Conservation (phyloP, 2,797 vertebrate genomes). For the Anabacerthia variegaticeps region DNA sequence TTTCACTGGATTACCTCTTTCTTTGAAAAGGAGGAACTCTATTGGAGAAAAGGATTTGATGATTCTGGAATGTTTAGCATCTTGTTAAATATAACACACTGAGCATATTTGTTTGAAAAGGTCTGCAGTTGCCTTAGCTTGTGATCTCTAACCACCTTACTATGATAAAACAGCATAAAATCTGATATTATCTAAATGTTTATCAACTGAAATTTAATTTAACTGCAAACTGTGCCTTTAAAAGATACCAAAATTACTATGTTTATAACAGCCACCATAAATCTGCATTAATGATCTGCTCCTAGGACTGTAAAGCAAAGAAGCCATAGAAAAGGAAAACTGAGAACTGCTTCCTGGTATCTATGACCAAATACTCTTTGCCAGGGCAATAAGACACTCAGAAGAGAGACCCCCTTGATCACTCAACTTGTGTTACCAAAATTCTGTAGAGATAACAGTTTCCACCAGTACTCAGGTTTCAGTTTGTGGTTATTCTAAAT, state of each 20-base stretch:
- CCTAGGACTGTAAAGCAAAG: background rate
- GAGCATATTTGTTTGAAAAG: background rate
- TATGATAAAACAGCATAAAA: background rate
- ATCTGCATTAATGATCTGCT: background rate
- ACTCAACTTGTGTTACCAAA: background rate
- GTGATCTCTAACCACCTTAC: background rate
- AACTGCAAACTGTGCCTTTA: background rate
- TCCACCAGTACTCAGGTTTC: conserved; percentile 3
- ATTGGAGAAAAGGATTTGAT: background rate
- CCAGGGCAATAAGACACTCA: background rate
- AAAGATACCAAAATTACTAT: background rate
- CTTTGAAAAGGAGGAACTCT: background rate
- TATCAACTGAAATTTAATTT: background rate
- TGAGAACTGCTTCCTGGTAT: background rate
- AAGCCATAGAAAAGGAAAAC: background rate
- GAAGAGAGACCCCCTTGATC: background rate
- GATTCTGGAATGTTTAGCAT: background rate
- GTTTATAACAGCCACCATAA: background rate
- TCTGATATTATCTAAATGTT: background rate
- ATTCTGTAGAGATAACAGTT: conserved; percentile 11
- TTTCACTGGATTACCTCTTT: background rate
- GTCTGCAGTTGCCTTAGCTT: background rate
- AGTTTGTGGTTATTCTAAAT: background rate
- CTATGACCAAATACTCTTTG: background rate
- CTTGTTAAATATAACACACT: background rate